Percentiles rank a stretch among this genome's conserved stretches.
phyloP scores from a whole-genome alignment of 2,888 invertebrate species.

The Trichacis sp. region DNA sequence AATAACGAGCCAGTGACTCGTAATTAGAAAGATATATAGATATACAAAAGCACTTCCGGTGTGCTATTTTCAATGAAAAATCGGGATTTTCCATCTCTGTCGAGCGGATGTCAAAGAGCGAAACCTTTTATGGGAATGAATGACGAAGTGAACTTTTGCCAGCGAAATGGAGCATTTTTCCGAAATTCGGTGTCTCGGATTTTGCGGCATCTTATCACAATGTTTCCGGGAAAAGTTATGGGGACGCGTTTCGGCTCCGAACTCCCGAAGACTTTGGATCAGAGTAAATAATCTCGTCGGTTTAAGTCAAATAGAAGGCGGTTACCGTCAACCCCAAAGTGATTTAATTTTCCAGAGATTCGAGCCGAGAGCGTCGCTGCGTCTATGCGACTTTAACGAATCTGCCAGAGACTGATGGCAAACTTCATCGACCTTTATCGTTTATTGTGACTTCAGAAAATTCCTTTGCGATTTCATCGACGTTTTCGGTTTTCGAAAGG shows the following conservation, averaged over 20 bases:
- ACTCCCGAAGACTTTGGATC: conserved; percentile 26
- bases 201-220: conserved; percentile 10
- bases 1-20: background rate
- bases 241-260: conserved; percentile 15
- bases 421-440: background rate
- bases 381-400: background rate
- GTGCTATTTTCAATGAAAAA: background rate
- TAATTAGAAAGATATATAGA: conserved; percentile 20
- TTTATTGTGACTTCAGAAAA: no score
- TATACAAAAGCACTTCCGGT: background rate
- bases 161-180: no score
- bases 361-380: conserved; percentile 26
- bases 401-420: conserved; percentile 1
- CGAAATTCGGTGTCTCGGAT: background rate
- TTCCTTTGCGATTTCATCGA: no score
- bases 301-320: conserved; percentile 61
- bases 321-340: conserved; percentile 38
- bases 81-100: background rate
- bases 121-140: no score
- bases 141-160: no score
- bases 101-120: background rate
- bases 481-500: no score
- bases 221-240: conserved; percentile 18
- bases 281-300: conserved; percentile 53
- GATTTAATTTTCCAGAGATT: conserved; percentile 35